These are phyloP conservation scores for Globodera ellingtonae DNA, from an alignment of 1,140 invertebrate genomes.

Conservation along the genomic window DNA sequence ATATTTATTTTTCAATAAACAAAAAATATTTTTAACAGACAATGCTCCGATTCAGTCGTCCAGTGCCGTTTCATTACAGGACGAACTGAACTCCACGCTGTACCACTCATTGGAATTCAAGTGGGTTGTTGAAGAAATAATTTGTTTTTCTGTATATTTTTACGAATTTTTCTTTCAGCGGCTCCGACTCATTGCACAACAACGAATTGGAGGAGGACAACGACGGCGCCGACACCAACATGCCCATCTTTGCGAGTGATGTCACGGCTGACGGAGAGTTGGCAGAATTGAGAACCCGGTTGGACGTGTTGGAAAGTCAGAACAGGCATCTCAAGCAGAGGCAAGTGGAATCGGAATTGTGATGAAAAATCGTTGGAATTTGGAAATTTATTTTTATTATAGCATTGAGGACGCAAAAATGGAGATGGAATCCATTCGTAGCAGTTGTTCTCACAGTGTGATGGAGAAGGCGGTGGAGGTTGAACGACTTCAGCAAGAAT, in stretches of 20 bases:
- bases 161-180: not conserved
- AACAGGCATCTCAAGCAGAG: conserved; percentile 14
- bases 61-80: conserved; percentile 17
- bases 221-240: not conserved
- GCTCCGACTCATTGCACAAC: not conserved
- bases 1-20: no score
- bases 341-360: conserved; percentile 5
- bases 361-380: conserved; percentile 4
- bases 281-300: conserved; percentile 13
- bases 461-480: conserved; percentile 19
- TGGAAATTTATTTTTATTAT: not conserved
- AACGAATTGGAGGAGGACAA: not conserved
- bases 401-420: not conserved
- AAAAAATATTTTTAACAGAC: no score
- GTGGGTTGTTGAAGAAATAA: not conserved
- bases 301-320: conserved; percentile 14
- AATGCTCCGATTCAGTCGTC: not conserved
- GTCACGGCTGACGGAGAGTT: conserved; percentile 9
- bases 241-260: not conserved
- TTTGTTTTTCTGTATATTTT: not conserved
- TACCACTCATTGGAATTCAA: not conserved
- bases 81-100: conserved; percentile 20
- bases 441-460: not conserved
- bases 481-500: conserved; percentile 23
- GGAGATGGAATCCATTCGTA: not conserved